Conservation (phyloP, 53 echinoderm and acorn worm species). For the Echinometra lucunter region DNA sequence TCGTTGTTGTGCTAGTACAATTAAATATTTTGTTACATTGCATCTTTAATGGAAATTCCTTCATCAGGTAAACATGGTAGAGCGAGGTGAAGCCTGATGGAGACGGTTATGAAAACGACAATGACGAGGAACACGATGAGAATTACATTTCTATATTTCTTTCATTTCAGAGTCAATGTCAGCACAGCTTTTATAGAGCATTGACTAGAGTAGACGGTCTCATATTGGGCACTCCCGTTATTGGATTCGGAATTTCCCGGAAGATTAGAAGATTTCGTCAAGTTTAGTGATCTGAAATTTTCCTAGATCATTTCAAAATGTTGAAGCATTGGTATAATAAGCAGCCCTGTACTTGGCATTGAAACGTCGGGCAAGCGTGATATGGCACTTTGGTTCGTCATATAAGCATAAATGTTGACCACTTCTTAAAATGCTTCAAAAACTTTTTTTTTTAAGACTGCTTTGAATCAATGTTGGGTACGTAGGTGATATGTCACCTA, state of each 20-base stretch:
- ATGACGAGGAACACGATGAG: neutral
- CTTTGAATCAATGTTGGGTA: no score
- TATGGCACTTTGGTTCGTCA: neutral
- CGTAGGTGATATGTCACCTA: no score
- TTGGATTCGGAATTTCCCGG: neutral
- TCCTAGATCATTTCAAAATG: neutral
- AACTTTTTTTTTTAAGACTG: no score
- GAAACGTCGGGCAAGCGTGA: neutral
- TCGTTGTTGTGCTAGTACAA: slow-evolving; percentile 14
- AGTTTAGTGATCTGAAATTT: neutral
- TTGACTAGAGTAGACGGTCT: neutral
- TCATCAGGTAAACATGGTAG: neutral
- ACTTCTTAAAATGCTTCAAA: neutral
- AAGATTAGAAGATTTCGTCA: neutral
- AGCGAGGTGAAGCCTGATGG: no score
- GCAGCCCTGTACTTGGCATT: neutral
- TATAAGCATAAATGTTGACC: no score
- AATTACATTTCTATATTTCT: neutral
- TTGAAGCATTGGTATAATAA: neutral
- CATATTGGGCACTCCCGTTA: neutral
- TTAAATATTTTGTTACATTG: slow-evolving; percentile 8
- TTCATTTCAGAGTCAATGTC: neutral
- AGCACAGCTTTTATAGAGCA: neutral
- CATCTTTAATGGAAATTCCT: neutral
- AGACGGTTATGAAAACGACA: neutral